These are phyloP conservation scores for Paedocypris sp. DNA, from an alignment of 2,113 vertebrate genomes.

Conservation along the genomic window DNA sequence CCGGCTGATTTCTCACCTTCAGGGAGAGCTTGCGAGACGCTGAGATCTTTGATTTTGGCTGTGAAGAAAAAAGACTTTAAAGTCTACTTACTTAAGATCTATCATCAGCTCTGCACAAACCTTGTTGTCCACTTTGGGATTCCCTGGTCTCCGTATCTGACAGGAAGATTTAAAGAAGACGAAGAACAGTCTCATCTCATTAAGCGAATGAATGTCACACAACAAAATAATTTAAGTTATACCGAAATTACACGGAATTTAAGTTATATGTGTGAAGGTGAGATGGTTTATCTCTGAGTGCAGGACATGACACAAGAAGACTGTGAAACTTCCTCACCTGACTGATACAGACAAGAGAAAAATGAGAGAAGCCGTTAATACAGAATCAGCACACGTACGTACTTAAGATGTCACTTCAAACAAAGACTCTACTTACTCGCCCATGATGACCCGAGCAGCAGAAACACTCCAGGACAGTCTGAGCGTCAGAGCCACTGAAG, in stretches of 20 bases:
- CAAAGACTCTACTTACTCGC: conserved; percentile 25
- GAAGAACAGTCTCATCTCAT: neutral
- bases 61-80: conserved; percentile 14
- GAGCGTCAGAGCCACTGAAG: neutral
- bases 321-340: too few relatives aligned
- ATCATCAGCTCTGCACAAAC: conserved; percentile 15
- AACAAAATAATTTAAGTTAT: too few relatives aligned
- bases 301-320: too few relatives aligned
- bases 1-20: conserved; percentile 70
- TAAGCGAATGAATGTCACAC: too few relatives aligned
- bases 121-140: conserved; percentile 26
- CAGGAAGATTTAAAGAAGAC: neutral
- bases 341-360: too few relatives aligned
- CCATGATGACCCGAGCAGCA: conserved; percentile 14
- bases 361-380: too few relatives aligned
- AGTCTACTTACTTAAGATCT: neutral
- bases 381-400: too few relatives aligned
- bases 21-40: conserved; percentile 80
- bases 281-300: too few relatives aligned
- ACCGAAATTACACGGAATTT: too few relatives aligned
- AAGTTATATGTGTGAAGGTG: too few relatives aligned
- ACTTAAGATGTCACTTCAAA: neutral
- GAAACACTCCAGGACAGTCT: neutral
- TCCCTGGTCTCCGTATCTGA: neutral
- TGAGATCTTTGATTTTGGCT: conserved; percentile 82